Evolutionary conservation across 2,888 invertebrate species (phyloP), one percentile per base, ranked within the genome.

Genomic region (Diarsia mendica): DNA sequence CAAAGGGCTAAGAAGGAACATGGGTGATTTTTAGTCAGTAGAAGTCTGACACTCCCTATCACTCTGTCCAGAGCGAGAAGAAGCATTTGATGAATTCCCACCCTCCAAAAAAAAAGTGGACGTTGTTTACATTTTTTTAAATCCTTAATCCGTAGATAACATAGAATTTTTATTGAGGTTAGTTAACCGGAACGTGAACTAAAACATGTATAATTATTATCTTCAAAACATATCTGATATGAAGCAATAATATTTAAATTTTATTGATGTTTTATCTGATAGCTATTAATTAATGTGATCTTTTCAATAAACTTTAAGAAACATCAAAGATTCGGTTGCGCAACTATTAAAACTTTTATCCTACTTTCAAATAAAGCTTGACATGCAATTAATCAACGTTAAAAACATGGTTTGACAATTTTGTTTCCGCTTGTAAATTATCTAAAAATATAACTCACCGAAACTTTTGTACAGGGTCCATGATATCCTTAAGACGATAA

Each of bases 391-490:
- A 20, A 46, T n/a, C 8, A 11, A n/a, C 39, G 39, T 39, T 39
- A 39, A 39, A 46, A 23, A 69, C 28, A 20, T 10, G 44, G 23
- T 18, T 20, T 11, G 3, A 11, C 0, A 18, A n/a, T 2, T 39
- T 39, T n/a, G 13, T 20, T 28, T n/a, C 9, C 33, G 18, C 18
- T 60, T n/a, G 9, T 15, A 33, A n/a, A 15, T 39, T 28, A 53
- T 18, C 5, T 15, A 15, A 49, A 20, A 13, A 20, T 28, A 2
- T 18, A 51, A 90, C 94, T 94, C 72, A 94, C 94, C 93, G 23
- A 91, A 90, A 74, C 90, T 92, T 87, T 92, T 94, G 73, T 92
- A 94, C 0, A 95, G 66, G 0, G 94, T 90, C 89, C 94, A 95
- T 9, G 94, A 89, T 75, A 95, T 90, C 85, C 94, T 92, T 67